Conservation (phyloP, 2,113 vertebrate genomes). For the Nycticryphes semicollaris region DNA sequence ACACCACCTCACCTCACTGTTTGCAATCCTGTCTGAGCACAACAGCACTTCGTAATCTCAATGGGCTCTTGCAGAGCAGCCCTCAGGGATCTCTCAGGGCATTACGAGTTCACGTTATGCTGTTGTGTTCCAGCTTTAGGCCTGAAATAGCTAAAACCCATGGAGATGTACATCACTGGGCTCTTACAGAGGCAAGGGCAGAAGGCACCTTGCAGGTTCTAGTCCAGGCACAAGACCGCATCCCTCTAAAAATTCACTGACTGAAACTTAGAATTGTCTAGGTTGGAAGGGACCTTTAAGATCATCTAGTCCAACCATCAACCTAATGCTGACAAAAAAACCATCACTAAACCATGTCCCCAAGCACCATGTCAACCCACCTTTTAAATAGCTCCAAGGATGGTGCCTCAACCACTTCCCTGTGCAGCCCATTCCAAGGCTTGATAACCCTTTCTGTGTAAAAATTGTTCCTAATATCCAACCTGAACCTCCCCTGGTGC, state of each 20-base stretch:
- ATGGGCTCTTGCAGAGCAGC: neutral
- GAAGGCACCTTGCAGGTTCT: neutral
- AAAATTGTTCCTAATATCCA: no score
- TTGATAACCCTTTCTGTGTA: no score
- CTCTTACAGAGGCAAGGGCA: neutral
- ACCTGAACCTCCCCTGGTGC: no score
- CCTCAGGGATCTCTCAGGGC: neutral
- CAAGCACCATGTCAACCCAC: no score
- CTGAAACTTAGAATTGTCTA: neutral
- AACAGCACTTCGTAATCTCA: neutral
- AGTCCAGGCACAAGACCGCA: accelerated
- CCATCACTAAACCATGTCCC: no score
- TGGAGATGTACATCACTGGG: neutral
- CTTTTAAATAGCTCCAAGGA: no score
- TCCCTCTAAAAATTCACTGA: accelerated
- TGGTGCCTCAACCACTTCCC: no score
- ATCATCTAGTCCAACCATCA: no score
- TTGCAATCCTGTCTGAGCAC: neutral
- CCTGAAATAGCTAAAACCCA: neutral
- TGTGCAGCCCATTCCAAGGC: no score
- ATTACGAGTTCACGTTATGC: neutral
- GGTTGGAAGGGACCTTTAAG: no score
- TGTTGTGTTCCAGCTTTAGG: neutral
- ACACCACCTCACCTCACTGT: neutral
- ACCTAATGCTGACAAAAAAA: no score